Conservation (phyloP, 2,888 invertebrate species). For the Tigriopus californicus region DNA sequence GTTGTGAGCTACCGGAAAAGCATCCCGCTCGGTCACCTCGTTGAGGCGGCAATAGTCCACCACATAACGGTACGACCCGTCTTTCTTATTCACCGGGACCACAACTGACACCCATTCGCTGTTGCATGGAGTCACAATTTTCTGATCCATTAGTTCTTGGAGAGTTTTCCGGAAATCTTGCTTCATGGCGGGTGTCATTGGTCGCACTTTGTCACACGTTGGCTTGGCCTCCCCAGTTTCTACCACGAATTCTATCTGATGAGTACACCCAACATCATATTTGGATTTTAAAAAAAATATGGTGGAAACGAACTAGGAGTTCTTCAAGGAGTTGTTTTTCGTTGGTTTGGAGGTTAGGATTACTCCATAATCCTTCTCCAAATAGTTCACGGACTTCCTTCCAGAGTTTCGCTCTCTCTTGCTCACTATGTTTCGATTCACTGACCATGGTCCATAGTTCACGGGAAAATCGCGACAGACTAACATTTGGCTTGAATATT, state of each 20-base stretch:
- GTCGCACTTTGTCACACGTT: background rate
- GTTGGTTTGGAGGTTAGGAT: too few relatives aligned
- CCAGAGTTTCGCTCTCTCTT: too few relatives aligned
- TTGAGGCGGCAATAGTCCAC: background rate
- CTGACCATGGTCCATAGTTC: too few relatives aligned
- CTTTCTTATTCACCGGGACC: background rate
- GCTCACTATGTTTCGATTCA: too few relatives aligned
- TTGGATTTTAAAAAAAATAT: too few relatives aligned
- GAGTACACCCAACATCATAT: too few relatives aligned
- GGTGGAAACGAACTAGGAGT: too few relatives aligned
- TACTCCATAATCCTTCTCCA: too few relatives aligned
- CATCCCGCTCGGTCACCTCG: background rate
- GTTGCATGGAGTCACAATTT: background rate
- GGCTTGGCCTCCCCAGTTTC: background rate
- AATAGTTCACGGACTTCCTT: too few relatives aligned
- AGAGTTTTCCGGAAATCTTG: background rate
- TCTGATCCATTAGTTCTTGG: background rate
- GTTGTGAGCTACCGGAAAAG: background rate
- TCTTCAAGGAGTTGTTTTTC: too few relatives aligned
- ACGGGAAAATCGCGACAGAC: too few relatives aligned
- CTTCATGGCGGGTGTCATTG: background rate
- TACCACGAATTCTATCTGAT: background rate
- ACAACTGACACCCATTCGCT: conserved; percentile 5
- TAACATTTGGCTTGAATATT: too few relatives aligned
- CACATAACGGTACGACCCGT: background rate